Percentiles rank a stretch among this genome's conserved stretches.
These are phyloP conservation scores for Pseudoatta argentina DNA, from an alignment of 1,140 invertebrate genomes.

Conservation along the genomic window DNA sequence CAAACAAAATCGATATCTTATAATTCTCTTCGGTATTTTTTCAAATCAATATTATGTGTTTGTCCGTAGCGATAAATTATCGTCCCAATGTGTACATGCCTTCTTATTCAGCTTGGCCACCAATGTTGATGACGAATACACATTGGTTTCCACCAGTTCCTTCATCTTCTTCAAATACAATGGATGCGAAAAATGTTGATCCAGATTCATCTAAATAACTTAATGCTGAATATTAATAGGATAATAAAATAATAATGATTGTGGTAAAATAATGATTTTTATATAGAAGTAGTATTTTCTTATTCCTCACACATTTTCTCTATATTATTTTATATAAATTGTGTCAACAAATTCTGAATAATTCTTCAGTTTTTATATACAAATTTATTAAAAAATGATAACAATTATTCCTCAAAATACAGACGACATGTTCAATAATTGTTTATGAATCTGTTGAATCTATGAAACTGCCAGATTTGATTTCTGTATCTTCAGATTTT, in stretches of 20 bases:
- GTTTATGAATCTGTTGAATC: no score
- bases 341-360: no score
- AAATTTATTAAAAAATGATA: no score
- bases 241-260: neutral
- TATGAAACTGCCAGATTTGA: no score
- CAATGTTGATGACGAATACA: neutral
- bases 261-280: no score
- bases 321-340: neutral
- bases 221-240: neutral
- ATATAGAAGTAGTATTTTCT: neutral
- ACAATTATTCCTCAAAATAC: no score
- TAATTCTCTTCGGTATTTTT: conserved; percentile 19
- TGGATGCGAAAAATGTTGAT: neutral
- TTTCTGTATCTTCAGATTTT: no score
- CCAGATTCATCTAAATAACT: neutral
- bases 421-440: no score
- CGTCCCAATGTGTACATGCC: conserved; percentile 23
- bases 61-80: neutral
- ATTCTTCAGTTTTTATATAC: no score
- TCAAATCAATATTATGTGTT: neutral
- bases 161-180: neutral
- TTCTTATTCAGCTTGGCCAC: conserved; percentile 35
- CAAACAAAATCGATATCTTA: conserved; percentile 19
- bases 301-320: neutral
- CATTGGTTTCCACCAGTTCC: neutral